These are phyloP conservation scores for Oncorhynchus kisutch DNA, from an alignment of 2,113 vertebrate species.

Conservation along the genomic window DNA sequence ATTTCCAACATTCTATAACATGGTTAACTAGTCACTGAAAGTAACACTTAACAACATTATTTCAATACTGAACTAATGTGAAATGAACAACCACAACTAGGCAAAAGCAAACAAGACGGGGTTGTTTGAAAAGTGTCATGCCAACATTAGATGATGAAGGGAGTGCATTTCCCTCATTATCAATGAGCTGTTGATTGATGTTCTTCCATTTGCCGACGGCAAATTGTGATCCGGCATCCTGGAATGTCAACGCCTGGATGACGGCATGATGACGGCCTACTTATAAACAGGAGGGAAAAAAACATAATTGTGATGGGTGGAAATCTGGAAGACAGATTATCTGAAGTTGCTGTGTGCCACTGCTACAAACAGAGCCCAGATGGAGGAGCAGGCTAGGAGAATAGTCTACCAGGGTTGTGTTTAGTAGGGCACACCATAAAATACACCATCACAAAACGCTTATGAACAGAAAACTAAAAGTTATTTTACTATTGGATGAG, in stretches of 20 bases:
- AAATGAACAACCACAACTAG: neutral
- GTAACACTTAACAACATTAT: neutral
- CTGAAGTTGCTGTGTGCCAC: neutral
- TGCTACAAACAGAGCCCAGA: conserved; percentile 33
- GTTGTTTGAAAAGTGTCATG: neutral
- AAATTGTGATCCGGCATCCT: neutral
- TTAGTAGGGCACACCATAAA: no score
- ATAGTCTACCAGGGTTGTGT: no score
- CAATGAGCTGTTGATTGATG: neutral
- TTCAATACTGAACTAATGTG: neutral
- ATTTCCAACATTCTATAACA: neutral
- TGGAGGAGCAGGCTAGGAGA: conserved; percentile 14
- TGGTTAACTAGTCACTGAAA: neutral
- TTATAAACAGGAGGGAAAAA: neutral
- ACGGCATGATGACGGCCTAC: neutral
- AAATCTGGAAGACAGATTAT: neutral
- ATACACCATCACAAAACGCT: no score
- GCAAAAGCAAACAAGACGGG: neutral
- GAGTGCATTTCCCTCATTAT: neutral
- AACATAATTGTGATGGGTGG: neutral
- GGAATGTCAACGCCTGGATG: neutral
- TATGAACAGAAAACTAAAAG: no score
- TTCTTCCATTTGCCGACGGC: neutral
- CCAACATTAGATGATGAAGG: neutral
- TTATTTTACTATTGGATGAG: no score